Evolutionary conservation across 2,888 invertebrate genomes (phyloP).

Genomic region (Epinotia bilunana): DNA sequence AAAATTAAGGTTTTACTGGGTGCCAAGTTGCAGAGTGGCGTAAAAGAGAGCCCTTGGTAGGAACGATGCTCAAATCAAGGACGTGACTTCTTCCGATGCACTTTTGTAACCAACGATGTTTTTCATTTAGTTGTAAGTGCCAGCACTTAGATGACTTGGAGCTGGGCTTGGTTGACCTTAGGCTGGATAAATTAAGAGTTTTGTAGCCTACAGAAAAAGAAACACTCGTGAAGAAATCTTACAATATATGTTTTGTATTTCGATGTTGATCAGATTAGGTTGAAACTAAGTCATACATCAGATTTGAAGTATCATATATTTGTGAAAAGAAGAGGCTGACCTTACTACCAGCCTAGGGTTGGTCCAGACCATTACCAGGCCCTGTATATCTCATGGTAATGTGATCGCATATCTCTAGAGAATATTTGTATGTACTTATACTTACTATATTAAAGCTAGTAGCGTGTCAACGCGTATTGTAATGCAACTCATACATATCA

Average conservation of each 20-base stretch:
- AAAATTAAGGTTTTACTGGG: background rate
- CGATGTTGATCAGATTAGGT: background rate
- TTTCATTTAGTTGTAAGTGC: slow-evolving; percentile 29
- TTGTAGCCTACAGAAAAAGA: background rate
- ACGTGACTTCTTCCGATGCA: slow-evolving; percentile 32
- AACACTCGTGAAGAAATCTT: background rate
- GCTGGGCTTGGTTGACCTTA: slow-evolving; percentile 6
- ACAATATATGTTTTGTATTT: background rate
- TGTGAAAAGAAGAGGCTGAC: background rate
- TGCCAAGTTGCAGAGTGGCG: slow-evolving; percentile 10
- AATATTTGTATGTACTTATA: slow-evolving; percentile 32
- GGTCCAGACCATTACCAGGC: background rate
- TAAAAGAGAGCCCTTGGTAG: background rate
- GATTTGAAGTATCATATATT: background rate
- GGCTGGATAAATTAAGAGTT: background rate
- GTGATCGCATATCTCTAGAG: slow-evolving; percentile 31
- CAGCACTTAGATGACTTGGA: slow-evolving; percentile 23
- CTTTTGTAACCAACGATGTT: slow-evolving; percentile 35
- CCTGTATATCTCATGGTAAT: slow-evolving; percentile 13
- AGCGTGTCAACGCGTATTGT: slow-evolving; percentile 8
- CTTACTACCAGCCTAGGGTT: slow-evolving; percentile 3
- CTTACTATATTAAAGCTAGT: slow-evolving; percentile 20
- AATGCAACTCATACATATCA: slow-evolving; percentile 79
- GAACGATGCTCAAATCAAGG: slow-evolving; percentile 29
- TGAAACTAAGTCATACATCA: background rate